phyloP scores from a whole-genome alignment of 1,140 invertebrate species.

The Druon quercuslanigerum region DNA sequence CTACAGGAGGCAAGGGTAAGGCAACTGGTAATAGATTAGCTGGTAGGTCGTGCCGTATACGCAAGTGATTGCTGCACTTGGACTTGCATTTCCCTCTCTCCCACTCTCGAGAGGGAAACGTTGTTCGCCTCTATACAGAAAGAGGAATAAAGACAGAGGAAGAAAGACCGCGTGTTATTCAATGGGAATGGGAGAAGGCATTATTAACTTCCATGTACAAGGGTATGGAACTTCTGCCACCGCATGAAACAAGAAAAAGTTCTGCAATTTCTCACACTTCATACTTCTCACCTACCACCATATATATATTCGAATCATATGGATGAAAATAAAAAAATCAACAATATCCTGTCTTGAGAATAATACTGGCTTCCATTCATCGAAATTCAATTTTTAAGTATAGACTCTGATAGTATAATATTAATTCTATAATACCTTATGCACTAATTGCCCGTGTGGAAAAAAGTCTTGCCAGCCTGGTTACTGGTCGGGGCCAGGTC shows the following conservation, averaged over 20 bases:
- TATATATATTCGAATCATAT: neutral
- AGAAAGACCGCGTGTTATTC: neutral
- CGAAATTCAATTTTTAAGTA: too few relatives aligned
- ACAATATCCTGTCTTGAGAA: too few relatives aligned
- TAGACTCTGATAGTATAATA: too few relatives aligned
- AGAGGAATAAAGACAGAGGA: neutral
- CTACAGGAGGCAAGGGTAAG: conserved; percentile 59
- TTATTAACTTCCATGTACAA: conserved; percentile 28
- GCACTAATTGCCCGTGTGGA: too few relatives aligned
- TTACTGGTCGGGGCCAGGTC: too few relatives aligned
- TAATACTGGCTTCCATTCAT: too few relatives aligned
- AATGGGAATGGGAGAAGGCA: neutral
- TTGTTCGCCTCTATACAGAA: neutral
- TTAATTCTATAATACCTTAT: too few relatives aligned
- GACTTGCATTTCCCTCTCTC: conserved; percentile 58
- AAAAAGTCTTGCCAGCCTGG: too few relatives aligned
- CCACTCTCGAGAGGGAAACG: conserved; percentile 36
- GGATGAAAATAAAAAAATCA: too few relatives aligned
- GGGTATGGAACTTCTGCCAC: too few relatives aligned
- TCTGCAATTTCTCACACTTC: conserved; percentile 15
- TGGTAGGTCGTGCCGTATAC: conserved; percentile 55
- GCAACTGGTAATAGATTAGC: conserved; percentile 64
- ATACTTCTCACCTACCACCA: neutral
- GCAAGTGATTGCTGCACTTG: conserved; percentile 65
- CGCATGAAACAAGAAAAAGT: conserved; percentile 17